Evolutionary conservation across 2,113 vertebrate genomes (phyloP).

Genomic region (Eolophus roseicapilla): DNA sequence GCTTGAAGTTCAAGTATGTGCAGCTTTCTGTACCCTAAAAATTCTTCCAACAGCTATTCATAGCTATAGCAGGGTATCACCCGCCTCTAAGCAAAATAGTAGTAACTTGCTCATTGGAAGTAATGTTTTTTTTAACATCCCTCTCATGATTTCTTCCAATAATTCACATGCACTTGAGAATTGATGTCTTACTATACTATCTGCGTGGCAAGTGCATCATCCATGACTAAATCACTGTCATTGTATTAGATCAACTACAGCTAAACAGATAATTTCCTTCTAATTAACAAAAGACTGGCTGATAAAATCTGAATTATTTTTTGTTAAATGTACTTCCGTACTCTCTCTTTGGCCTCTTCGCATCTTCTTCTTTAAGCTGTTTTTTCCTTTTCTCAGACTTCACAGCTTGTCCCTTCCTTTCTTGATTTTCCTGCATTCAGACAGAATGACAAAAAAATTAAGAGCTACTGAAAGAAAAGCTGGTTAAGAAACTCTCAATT

Average conservation of each 20-base stretch:
- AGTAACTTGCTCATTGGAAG: neutral
- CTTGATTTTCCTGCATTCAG: conserved; percentile 85
- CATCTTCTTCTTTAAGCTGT: conserved; percentile 84
- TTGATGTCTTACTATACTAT: neutral
- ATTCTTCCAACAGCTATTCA: neutral
- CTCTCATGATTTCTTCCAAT: neutral
- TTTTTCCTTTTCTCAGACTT: conserved; percentile 89
- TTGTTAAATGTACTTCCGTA: conserved; percentile 74
- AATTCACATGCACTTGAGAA: neutral
- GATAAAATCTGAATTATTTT: neutral
- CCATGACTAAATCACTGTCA: neutral
- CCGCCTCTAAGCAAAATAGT: neutral
- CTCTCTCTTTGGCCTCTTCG: conserved; percentile 81
- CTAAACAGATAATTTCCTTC: neutral
- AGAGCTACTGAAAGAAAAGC: neutral
- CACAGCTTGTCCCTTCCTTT: conserved; percentile 79
- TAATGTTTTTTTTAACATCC: neutral
- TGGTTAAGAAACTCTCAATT: neutral
- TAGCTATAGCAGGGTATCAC: neutral
- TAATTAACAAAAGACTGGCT: neutral
- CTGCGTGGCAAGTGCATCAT: neutral
- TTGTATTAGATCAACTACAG: neutral
- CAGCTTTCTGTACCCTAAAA: neutral
- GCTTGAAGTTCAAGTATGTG: neutral
- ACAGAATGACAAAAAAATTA: neutral